These are phyloP conservation scores for Nothocercus julius DNA, from an alignment of 2,113 vertebrate genomes.

Conservation along the genomic window DNA sequence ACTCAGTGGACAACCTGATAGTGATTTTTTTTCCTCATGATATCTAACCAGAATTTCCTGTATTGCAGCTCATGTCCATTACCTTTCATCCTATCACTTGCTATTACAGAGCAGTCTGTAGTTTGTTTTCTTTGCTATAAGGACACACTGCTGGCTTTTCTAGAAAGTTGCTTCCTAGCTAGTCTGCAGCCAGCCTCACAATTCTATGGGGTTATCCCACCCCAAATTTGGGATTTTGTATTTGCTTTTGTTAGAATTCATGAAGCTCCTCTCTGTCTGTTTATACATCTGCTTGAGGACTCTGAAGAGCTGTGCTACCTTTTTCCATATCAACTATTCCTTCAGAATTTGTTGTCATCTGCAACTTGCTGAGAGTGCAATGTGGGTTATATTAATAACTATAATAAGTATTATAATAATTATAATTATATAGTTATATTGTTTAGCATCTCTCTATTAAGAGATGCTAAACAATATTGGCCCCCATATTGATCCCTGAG, in stretches of 20 bases:
- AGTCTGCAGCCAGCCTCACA: neutral
- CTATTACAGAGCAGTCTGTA: neutral
- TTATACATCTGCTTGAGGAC: neutral
- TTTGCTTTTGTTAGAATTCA: neutral
- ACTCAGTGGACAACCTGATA: neutral
- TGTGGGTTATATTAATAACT: too few relatives aligned
- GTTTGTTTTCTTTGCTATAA: neutral
- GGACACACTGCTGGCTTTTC: neutral
- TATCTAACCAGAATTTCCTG: neutral
- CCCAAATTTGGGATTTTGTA: neutral
- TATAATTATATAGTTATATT: too few relatives aligned
- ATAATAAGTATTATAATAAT: too few relatives aligned
- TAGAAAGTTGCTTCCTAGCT: neutral
- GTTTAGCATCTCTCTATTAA: too few relatives aligned
- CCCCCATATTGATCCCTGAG: neutral
- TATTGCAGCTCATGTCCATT: neutral
- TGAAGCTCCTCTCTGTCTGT: neutral
- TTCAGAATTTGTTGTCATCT: neutral
- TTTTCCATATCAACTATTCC: neutral
- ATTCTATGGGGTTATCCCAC: neutral
- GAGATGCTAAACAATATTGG: neutral
- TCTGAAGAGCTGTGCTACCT: neutral
- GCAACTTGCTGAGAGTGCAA: neutral
- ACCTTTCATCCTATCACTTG: neutral
- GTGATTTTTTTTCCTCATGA: neutral